Evolutionary conservation across 1,140 invertebrate genomes (phyloP).

Genomic region (Pogonus chalceus): DNA sequence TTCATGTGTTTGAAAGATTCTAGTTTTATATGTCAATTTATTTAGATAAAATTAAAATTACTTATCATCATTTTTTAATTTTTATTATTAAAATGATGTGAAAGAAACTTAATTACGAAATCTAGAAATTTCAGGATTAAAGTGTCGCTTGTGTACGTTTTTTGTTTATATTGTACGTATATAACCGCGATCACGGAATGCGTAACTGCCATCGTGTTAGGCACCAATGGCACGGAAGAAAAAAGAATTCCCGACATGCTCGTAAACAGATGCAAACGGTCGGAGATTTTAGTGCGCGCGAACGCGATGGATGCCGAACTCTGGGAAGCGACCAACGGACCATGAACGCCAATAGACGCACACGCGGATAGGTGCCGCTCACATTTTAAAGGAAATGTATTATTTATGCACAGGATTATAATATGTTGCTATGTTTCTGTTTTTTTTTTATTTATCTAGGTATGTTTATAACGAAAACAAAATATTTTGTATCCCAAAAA

Average conservation of each 20-base stretch:
- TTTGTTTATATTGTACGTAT: too few relatives aligned
- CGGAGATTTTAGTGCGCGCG: neutral
- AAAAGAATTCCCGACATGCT: neutral
- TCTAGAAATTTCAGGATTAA: too few relatives aligned
- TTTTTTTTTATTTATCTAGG: neutral
- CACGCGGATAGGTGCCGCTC: neutral
- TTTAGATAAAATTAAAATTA: too few relatives aligned
- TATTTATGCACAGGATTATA: neutral
- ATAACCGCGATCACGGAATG: too few relatives aligned
- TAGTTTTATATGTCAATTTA: too few relatives aligned
- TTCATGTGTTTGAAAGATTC: too few relatives aligned
- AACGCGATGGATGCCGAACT: neutral
- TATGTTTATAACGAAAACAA: neutral
- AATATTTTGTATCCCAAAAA: too few relatives aligned
- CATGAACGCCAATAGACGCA: neutral
- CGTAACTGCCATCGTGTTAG: too few relatives aligned
- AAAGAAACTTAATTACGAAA: too few relatives aligned
- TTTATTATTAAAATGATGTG: too few relatives aligned
- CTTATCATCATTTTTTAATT: too few relatives aligned
- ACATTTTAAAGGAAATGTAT: neutral
- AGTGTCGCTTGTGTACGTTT: too few relatives aligned
- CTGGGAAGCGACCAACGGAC: neutral
- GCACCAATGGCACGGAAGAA: neutral
- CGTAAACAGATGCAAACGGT: neutral
- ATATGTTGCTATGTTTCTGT: neutral